phyloP scores from a whole-genome alignment of 2,797 vertebrate species.

The Cyprinodon diabolis region DNA sequence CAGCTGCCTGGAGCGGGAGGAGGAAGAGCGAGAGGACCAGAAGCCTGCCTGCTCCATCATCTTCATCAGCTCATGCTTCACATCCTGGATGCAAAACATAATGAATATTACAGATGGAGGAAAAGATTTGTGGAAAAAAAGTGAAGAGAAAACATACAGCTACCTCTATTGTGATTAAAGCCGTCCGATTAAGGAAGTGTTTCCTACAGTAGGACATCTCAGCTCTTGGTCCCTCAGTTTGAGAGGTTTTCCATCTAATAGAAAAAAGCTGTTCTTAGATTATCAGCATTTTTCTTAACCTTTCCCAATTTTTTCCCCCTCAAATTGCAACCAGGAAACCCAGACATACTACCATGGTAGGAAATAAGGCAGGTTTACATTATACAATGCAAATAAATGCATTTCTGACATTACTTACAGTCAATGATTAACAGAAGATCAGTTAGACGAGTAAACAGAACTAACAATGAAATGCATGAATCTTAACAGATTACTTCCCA shows the following conservation, averaged over 20 bases:
- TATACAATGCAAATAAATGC: background rate
- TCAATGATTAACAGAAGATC: background rate
- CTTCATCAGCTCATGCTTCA: conserved; percentile 90
- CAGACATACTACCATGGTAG: background rate
- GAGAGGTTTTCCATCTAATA: conserved; percentile 88
- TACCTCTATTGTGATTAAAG: conserved; percentile 94
- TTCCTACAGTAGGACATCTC: conserved; percentile 90
- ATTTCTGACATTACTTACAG: background rate
- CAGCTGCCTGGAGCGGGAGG: conserved; percentile 38
- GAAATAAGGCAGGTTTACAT: background rate
- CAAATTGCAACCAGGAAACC: background rate
- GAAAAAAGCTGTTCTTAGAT: background rate
- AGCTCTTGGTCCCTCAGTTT: conserved; percentile 82
- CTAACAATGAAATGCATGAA: background rate
- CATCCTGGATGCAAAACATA: conserved; percentile 77
- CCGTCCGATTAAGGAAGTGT: conserved; percentile 92
- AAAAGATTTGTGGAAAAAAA: background rate
- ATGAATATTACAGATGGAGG: background rate
- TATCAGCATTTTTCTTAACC: background rate
- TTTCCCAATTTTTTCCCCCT: background rate
- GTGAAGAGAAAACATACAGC: background rate
- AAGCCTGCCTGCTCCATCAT: conserved; percentile 94
- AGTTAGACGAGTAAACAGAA: background rate
- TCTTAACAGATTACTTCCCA: background rate
- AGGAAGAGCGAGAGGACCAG: conserved; percentile 59